phyloP scores from a whole-genome alignment of 2,888 invertebrate species.

The Taenaris catops region DNA sequence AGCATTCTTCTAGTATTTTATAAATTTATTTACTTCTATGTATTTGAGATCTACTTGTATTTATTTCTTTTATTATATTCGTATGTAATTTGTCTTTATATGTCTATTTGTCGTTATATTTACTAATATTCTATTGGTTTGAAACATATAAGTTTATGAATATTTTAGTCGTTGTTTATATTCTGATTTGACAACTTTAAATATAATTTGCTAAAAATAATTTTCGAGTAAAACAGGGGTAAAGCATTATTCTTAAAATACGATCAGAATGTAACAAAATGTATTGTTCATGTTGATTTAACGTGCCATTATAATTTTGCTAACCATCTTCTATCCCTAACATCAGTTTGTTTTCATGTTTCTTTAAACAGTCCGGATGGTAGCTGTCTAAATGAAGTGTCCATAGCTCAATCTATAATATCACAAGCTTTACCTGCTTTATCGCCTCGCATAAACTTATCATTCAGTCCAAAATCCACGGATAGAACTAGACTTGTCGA shows the following conservation, averaged over 20 bases:
- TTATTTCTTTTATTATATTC: constrained; percentile 13
- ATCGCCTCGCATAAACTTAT: constrained; percentile 62
- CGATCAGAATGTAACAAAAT: constrained; percentile 10
- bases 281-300: constrained; percentile 17
- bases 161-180: constrained; percentile 21
- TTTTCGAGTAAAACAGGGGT: too few species aligned
- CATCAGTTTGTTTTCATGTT: constrained; percentile 37
- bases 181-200: constrained; percentile 12
- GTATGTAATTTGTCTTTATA: constrained; percentile 16
- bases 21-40: constrained; percentile 18
- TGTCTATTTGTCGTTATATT: constrained; percentile 9
- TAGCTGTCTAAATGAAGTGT: constrained; percentile 75
- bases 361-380: constrained; percentile 64
- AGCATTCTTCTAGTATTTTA: constrained; percentile 62
- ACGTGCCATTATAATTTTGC: constrained; percentile 13
- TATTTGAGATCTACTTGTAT: background rate
- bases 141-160: constrained; percentile 8
- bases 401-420: constrained; percentile 76
- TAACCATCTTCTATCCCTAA: constrained; percentile 39
- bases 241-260: too few species aligned
- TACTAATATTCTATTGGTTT: too few species aligned
- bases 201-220: too few species aligned
- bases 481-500: constrained; percentile 71
- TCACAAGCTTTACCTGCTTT: constrained; percentile 75
- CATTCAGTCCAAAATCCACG: constrained; percentile 67